Base-by-base conservation (phyloP, 2,888 invertebrate genomes). In the Oxytorus armatus region DNA sequence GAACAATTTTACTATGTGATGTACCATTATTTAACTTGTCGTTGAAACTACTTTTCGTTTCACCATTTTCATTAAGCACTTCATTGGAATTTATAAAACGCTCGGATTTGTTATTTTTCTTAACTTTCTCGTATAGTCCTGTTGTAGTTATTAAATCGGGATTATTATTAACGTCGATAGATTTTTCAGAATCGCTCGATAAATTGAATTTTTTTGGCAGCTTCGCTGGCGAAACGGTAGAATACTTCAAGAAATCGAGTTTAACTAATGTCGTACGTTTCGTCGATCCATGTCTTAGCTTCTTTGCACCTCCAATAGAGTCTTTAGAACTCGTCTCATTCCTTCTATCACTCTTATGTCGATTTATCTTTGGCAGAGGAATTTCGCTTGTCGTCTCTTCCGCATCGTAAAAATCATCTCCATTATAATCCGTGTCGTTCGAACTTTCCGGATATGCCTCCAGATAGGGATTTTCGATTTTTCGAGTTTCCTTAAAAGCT, bases 381-480 rank as follows among this genome's bases (percentile, higher is more conserved):
- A n/a, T 33, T 10, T 49, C 49, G 0, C 11, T 10, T 7, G 7
- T 39, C 25, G 39, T 36, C 3, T 53, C 39, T 18, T 33, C 14
- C 1, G 23, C 39, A 1, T 53, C 53, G 39, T 55, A 18, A 36
- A 21, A 14, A 55, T 61, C 36, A 23, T 57, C 25, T 3, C 47
- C 10, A 29, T 14, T 36, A 10, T 78, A 4, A 0, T 29, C 42
- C 7, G 29, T 47, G 7, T 29, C 44, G 42, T 1, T 2, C 1
- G 16, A 11, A 7, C 77, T 8, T 18, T 81, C 77, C 14, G 80
- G 79, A 73, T 75, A 82, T 3, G 80, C 79, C 49, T 77, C 80
- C 16, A 66, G 23, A 21, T 76, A 25, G 10, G 76, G 39, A 53
- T 84, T 42, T n/a, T 18, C 36, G 7, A 79, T 55, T 36, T 59